Percentiles rank a stretch among this genome's conserved stretches.
These are phyloP conservation scores for Latrodectus hesperus DNA, from an alignment of 2,888 invertebrate species.

Conservation along the genomic window DNA sequence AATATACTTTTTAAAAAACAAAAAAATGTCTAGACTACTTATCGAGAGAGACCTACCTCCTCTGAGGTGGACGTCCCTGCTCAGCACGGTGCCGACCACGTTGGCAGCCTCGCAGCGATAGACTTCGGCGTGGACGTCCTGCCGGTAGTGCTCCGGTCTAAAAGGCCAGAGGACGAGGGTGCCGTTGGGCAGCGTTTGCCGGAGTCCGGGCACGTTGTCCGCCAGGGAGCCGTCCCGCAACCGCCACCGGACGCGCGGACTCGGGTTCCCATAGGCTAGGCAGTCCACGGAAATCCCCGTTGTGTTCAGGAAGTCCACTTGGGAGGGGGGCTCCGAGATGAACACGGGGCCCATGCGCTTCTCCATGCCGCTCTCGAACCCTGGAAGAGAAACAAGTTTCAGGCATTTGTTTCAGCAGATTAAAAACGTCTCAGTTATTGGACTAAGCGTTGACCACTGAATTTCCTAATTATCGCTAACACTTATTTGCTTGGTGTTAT, in stretches of 20 bases:
- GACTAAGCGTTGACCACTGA: too few species aligned
- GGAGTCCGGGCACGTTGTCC: slow-evolving; percentile 73
- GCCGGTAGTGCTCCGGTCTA: slow-evolving; percentile 72
- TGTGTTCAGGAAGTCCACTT: slow-evolving; percentile 68
- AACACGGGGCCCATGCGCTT: slow-evolving; percentile 70
- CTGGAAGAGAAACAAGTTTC: slow-evolving; percentile 12
- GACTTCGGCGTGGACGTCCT: slow-evolving; percentile 73
- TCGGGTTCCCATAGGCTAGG: slow-evolving; percentile 67
- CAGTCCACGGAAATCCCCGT: slow-evolving; percentile 68
- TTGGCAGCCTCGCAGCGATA: slow-evolving; percentile 74
- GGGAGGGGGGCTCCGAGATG: slow-evolving; percentile 67
- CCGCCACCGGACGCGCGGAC: slow-evolving; percentile 65
- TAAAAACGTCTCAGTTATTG: too few species aligned
- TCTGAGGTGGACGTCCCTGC: slow-evolving; percentile 73
- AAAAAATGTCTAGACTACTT: too few species aligned
- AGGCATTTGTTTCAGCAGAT: not conserved
- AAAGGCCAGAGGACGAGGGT: slow-evolving; percentile 74
- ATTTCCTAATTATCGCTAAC: too few species aligned
- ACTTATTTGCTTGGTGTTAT: too few species aligned
- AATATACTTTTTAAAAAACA: too few species aligned
- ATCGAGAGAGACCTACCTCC: slow-evolving; percentile 73
- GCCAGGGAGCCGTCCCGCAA: slow-evolving; percentile 72
- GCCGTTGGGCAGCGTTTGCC: slow-evolving; percentile 74
- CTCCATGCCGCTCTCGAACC: slow-evolving; percentile 69
- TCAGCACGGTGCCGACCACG: slow-evolving; percentile 73